Percentiles rank a stretch among this genome's conserved stretches.
phyloP scores from a whole-genome alignment of 2,797 vertebrate species.

The Anas bernieri region DNA sequence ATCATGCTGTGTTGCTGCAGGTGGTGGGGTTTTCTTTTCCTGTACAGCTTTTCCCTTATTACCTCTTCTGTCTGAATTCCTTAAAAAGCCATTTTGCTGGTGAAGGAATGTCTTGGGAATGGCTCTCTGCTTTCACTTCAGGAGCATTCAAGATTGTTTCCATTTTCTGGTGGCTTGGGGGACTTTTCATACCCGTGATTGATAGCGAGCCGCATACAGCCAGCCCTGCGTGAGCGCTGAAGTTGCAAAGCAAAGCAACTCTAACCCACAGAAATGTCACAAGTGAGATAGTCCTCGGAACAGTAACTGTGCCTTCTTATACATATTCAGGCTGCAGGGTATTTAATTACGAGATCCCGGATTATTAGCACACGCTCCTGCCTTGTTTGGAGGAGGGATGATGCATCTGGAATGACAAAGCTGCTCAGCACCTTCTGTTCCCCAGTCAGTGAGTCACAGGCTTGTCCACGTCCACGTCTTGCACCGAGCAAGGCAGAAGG shows the following conservation, averaged over 20 bases:
- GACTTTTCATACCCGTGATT: constrained; percentile 28
- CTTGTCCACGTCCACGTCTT: background rate
- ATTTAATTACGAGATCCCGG: constrained; percentile 44
- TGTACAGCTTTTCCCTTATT: background rate
- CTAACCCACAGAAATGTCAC: constrained; percentile 3
- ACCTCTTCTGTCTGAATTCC: constrained; percentile 13
- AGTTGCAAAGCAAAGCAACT: constrained; percentile 10
- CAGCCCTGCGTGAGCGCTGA: background rate
- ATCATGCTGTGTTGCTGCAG: background rate
- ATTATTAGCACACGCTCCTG: background rate
- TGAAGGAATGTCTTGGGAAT: constrained; percentile 46
- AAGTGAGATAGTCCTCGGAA: background rate
- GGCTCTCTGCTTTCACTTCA: constrained; percentile 32
- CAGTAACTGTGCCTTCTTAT: background rate
- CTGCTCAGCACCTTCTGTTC: background rate
- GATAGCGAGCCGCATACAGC: background rate
- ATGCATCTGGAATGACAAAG: constrained; percentile 11
- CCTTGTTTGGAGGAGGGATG: background rate
- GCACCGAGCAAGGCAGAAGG: background rate
- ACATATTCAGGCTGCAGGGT: constrained; percentile 42
- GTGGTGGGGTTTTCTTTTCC: background rate
- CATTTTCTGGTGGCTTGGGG: constrained; percentile 44
- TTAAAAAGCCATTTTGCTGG: constrained; percentile 11
- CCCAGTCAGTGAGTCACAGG: background rate
- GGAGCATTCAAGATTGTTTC: constrained; percentile 38